A percentile compares a stretch with the other conserved stretches of the same genome.
Evolutionary conservation across 2,888 invertebrate genomes (phyloP).

Genomic region (Polydrusus cervinus): DNA sequence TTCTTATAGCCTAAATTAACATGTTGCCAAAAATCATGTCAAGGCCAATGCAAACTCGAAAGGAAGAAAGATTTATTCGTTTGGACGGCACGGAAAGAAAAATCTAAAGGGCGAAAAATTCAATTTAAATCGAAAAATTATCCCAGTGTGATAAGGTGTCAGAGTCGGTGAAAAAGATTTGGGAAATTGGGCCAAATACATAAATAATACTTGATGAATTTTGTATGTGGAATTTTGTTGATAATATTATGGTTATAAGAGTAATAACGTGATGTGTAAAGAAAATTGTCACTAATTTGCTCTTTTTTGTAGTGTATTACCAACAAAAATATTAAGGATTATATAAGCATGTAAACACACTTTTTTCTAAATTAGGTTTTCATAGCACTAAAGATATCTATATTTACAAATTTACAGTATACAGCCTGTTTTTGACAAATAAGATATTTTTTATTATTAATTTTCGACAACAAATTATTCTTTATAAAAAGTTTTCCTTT

Average conservation of each 20-base stretch:
- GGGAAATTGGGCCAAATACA: conserved; percentile 11
- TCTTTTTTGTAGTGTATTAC: too few species aligned
- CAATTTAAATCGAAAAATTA: conserved; percentile 25
- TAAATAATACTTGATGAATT: conserved; percentile 6
- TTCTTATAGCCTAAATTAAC: not conserved
- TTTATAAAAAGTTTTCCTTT: too few species aligned
- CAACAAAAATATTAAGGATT: too few species aligned
- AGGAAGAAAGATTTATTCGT: not conserved
- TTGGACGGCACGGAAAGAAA: not conserved
- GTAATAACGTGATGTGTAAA: not conserved
- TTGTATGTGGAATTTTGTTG: conserved; percentile 3
- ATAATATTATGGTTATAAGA: not conserved
- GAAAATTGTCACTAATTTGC: not conserved
- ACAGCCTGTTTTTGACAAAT: too few species aligned
- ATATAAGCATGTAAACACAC: too few species aligned
- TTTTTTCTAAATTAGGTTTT: too few species aligned
- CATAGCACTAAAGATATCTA: too few species aligned
- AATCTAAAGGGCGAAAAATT: conserved; percentile 17
- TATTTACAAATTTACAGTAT: too few species aligned
- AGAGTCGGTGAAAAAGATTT: conserved; percentile 8
- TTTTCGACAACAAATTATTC: too few species aligned
- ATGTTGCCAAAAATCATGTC: not conserved
- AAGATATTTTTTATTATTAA: too few species aligned
- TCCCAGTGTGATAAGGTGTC: conserved; percentile 16
- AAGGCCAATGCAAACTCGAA: not conserved